Percentiles rank a stretch among this genome's conserved stretches.
These are phyloP conservation scores for Rhynchophorus ferrugineus DNA, from an alignment of 1,140 invertebrate genomes.

Conservation along the genomic window DNA sequence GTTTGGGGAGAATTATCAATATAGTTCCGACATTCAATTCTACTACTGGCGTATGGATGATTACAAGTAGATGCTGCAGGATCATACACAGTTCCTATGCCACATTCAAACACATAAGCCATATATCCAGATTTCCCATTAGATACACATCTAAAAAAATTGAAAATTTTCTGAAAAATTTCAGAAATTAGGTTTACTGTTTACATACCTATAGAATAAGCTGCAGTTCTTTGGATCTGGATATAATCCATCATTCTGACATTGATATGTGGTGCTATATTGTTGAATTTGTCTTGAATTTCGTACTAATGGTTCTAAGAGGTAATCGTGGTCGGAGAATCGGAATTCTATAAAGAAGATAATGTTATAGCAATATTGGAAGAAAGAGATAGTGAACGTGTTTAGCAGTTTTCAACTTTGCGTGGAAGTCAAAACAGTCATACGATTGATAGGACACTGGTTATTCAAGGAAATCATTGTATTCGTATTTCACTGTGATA, in stretches of 20 bases:
- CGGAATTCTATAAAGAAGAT: conserved; percentile 14
- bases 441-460: too few species aligned
- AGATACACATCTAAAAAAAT: conserved; percentile 33
- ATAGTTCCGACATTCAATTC: conserved; percentile 35
- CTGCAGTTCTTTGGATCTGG: conserved; percentile 31
- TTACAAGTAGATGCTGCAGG: conserved; percentile 57
- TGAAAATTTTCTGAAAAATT: conserved; percentile 23
- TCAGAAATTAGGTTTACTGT: conserved; percentile 22
- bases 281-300: conserved; percentile 19
- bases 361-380: neutral
- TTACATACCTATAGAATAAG: conserved; percentile 35
- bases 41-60: conserved; percentile 49
- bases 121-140: conserved; percentile 24
- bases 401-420: too few species aligned
- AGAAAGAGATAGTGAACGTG: neutral
- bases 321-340: conserved; percentile 17
- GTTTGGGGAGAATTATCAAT: conserved; percentile 8
- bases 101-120: conserved; percentile 58
- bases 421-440: too few species aligned
- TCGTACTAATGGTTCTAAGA: conserved; percentile 7
- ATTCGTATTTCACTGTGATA: too few species aligned
- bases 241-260: conserved; percentile 33
- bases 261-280: conserved; percentile 15
- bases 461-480: too few species aligned
- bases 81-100: conserved; percentile 63